phyloP scores from a whole-genome alignment of 2,888 invertebrate genomes.

The Hermaeophaga mercurialis region DNA sequence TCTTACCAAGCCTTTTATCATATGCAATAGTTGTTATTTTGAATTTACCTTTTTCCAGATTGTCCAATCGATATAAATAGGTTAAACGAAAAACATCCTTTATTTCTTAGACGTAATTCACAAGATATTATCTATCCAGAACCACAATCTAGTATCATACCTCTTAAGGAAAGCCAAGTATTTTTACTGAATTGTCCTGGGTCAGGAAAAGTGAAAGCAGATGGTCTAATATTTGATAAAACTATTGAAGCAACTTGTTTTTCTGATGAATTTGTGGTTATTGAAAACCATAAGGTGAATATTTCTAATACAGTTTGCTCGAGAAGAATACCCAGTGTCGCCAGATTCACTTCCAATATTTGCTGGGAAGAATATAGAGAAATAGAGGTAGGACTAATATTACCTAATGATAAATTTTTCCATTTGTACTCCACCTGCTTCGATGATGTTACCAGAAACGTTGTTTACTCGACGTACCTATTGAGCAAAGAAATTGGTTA shows the following conservation, averaged over 20 bases:
- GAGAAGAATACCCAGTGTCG: constrained; percentile 54
- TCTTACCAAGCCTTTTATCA: too few relatives aligned
- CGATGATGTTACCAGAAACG: constrained; percentile 59
- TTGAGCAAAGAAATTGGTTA: constrained; percentile 58
- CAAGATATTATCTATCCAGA: constrained; percentile 23
- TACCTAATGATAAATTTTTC: constrained; percentile 20
- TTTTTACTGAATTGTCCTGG: constrained; percentile 29
- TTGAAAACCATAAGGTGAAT: constrained; percentile 30
- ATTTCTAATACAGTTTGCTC: constrained; percentile 59
- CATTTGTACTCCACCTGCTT: constrained; percentile 55
- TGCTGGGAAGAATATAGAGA: constrained; percentile 58
- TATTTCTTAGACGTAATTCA: constrained; percentile 23
- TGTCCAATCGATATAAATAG: constrained; percentile 30
- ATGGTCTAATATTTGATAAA: constrained; percentile 1
- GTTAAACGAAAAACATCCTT: constrained; percentile 29
- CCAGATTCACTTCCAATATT: constrained; percentile 53
- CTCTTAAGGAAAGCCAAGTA: not conserved
- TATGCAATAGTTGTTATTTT: too few relatives aligned
- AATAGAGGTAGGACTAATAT: constrained; percentile 58
- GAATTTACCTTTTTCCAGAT: constrained; percentile 18
- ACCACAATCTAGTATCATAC: constrained; percentile 2
- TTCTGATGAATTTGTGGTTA: constrained; percentile 29
- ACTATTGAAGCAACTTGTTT: constrained; percentile 34
- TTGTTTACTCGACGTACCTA: constrained; percentile 61
- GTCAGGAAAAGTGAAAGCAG: constrained; percentile 11